Evolutionary conservation across 2,888 invertebrate species (phyloP), one percentile per base, ranked within the genome.

Genomic region (Apamea anceps): DNA sequence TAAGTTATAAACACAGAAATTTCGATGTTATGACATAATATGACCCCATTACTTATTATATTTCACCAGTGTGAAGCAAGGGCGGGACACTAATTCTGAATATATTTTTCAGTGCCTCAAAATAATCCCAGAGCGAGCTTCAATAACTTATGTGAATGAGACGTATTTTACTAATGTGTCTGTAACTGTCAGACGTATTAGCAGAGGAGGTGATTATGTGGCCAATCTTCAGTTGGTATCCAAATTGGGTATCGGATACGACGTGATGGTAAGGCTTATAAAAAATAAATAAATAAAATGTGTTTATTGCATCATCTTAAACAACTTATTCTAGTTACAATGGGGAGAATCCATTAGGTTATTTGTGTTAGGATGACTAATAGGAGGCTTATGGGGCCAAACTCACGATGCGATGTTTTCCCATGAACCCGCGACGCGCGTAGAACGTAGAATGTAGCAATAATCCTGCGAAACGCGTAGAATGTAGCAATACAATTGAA

Each of bases 171-270:
- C 37, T 28, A 68, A 87, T 42, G 7, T 65, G 3, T 37, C 70
- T 25, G 2, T 63, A 3, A 70, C 32, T 12, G 80, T 86, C n/a
- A 81, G 88, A 54, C 81, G 86, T n/a, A 75, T 81, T n/a, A 72
- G 70, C 13, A 86, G 86, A 66, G 77, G 78, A 48, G 80, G 88
- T 5, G 79, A 71, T 21, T 89, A 90, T 45, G 79, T 85, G 1
- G 60, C 82, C 7, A 90, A 89, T 67, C 18, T 88, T 0, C 77
- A 80, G 32, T 66, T 79, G 1, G 72, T 67, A 13, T 48, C 32
- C 28, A 73, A 76, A 57, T 12, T 54, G 1, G 0, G 0, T 21
- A 25, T 77, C 7, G 84, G 78, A 54, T 10, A 79, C 25, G 75
- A 86, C 12, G 37, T 77, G 18, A 48, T 68, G 76, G 86, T 86